Base-by-base conservation (phyloP, 1,140 invertebrate species). In the Drosophila ohnishii region DNA sequence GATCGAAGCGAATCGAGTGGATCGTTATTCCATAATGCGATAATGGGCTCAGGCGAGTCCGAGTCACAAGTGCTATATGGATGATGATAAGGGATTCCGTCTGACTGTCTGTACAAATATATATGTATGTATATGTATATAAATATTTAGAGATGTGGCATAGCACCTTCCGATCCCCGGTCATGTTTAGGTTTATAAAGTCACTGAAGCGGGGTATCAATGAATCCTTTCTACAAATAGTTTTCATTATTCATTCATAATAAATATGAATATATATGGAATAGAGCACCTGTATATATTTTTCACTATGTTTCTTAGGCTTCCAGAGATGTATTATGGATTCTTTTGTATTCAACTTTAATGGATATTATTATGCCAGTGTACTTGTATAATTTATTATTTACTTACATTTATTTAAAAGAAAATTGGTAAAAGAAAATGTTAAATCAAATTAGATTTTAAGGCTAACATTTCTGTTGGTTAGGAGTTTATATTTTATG, bases 1-100 rank as follows among this genome's bases (percentile, higher is more conserved):
- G 60, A 62, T 58, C 50, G 60, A 62, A 62, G 32, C 37, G 61
- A 59, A 63, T 42, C 53, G 34, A 56, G 53, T 39, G 61, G 35
- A 16, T 25, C 58, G 16, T 11, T 37, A 53, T 53, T 53, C 50
- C 32, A 53, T 35, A 55, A 25, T 30, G 59, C 60, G 60, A 61
- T 32, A 60, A 63, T 63, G 35, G 35, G 32, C 50, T 53, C 32
- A 35, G 50, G 19, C 50, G 32, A 53, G 50, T 53, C 50, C 50
- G 50, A 53, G 50, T 35, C 50, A 53, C 32, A 53, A 53, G 32
- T 53, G 32, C 50, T 53, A 35, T 53, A 53, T 53, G 32, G 32
- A 53, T 53, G 50, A 22, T 35, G 50, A 53, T 53, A 53, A 53
- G 50, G 50, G 50, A 53, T 53, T 53, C 50, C 50, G 50, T 35